phyloP scores from a whole-genome alignment of 1,140 invertebrate genomes.

The Ephestia elutella region DNA sequence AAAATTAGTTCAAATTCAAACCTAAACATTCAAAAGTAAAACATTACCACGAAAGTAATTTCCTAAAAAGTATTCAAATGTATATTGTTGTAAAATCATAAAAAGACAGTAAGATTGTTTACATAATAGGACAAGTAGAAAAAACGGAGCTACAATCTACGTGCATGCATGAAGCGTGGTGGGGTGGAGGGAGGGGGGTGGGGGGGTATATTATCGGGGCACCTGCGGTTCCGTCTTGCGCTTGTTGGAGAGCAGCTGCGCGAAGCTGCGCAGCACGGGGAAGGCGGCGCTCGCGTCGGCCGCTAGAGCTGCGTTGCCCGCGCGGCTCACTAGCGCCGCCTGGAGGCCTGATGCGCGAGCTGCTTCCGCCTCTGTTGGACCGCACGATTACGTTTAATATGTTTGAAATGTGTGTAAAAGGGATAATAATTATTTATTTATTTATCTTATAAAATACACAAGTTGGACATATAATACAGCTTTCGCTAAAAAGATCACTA shows the following conservation, averaged over 20 bases:
- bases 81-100: too few species aligned
- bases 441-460: too few species aligned
- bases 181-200: slow-evolving; percentile 14
- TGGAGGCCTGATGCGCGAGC: slow-evolving; percentile 83
- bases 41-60: too few species aligned
- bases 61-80: too few species aligned
- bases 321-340: slow-evolving; percentile 80
- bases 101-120: too few species aligned
- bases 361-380: slow-evolving; percentile 83
- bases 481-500: too few species aligned
- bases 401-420: too few species aligned
- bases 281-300: slow-evolving; percentile 77
- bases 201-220: slow-evolving; percentile 31
- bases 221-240: slow-evolving; percentile 62
- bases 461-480: too few species aligned
- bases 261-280: slow-evolving; percentile 59
- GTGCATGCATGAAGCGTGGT: slow-evolving; percentile 39
- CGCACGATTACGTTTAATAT: neutral
- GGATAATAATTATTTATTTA: too few species aligned
- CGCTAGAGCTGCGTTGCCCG: slow-evolving; percentile 83
- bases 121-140: too few species aligned
- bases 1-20: too few species aligned
- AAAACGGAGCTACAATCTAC: neutral
- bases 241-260: slow-evolving; percentile 53
- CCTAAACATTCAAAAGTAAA: too few species aligned